phyloP scores from a whole-genome alignment of 2,797 vertebrate genomes.

The Salarias fasciatus region DNA sequence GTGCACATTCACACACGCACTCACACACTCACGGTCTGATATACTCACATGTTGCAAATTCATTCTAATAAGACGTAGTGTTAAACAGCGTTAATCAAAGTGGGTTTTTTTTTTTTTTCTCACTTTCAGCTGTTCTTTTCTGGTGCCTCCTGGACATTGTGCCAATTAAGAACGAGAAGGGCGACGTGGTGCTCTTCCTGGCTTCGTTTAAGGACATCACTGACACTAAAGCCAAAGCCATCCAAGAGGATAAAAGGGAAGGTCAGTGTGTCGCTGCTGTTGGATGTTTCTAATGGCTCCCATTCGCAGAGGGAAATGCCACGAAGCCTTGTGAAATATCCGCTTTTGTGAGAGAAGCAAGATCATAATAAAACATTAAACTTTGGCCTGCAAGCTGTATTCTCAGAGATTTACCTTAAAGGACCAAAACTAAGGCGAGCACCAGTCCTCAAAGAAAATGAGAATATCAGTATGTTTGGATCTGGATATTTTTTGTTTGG shows the following conservation, averaged over 20 bases:
- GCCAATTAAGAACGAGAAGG: conserved; percentile 99
- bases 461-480: conserved; percentile 80
- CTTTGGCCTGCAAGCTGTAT: conserved; percentile 15
- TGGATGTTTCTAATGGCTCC: neutral
- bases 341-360: no score
- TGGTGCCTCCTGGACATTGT: conserved; percentile 99
- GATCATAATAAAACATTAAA: no score
- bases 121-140: conserved; percentile 88
- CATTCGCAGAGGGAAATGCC: neutral
- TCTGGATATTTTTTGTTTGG: conserved; percentile 58
- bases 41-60: conserved; percentile 11
- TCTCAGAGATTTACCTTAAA: conserved; percentile 84
- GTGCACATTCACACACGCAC: conserved; percentile 10
- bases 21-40: conserved; percentile 5
- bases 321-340: no score
- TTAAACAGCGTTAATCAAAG: conserved; percentile 30
- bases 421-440: conserved; percentile 88
- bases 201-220: conserved; percentile 98
- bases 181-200: conserved; percentile 97
- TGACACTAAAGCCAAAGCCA: conserved; percentile 93
- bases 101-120: conserved; percentile 28
- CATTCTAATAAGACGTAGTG: conserved; percentile 20
- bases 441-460: conserved; percentile 80
- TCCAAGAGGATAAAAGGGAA: conserved; percentile 94
- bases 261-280: conserved; percentile 79